phyloP scores from a whole-genome alignment of 2,888 invertebrate species.

The Tridacna crocea region DNA sequence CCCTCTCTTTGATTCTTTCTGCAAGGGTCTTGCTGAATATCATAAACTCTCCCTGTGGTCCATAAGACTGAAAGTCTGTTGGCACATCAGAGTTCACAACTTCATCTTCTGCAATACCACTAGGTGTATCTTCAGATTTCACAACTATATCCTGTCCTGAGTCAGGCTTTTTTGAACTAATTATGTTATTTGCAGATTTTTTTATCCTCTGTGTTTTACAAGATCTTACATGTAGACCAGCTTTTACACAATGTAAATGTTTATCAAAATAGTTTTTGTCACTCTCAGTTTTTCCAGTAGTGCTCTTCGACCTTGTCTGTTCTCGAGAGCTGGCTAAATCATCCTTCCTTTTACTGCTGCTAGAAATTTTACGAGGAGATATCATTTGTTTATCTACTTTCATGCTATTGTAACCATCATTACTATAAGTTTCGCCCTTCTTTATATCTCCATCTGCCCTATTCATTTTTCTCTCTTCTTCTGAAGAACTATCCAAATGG shows the following conservation, averaged over 20 bases:
- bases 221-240: background rate
- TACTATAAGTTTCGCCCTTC: background rate
- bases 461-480: background rate
- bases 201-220: background rate
- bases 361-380: too few species aligned
- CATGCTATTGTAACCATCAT: background rate
- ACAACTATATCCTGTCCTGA: background rate
- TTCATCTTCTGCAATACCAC: too few species aligned
- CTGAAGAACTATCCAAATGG: background rate
- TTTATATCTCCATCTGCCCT: background rate
- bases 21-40: conserved; percentile 53
- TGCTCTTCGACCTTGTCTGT: too few species aligned
- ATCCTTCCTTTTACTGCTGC: too few species aligned
- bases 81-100: conserved; percentile 29
- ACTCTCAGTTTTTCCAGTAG: too few species aligned
- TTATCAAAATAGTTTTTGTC: too few species aligned
- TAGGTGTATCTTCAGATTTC: background rate
- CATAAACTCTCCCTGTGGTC: conserved; percentile 21
- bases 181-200: background rate
- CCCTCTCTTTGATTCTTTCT: conserved; percentile 57
- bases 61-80: conserved; percentile 39
- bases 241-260: background rate
- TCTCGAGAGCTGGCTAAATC: too few species aligned
- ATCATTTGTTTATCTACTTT: too few species aligned
- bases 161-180: background rate